Evolutionary conservation across 2,797 vertebrate species (phyloP).

Genomic region (Distichodus sexfasciatus): DNA sequence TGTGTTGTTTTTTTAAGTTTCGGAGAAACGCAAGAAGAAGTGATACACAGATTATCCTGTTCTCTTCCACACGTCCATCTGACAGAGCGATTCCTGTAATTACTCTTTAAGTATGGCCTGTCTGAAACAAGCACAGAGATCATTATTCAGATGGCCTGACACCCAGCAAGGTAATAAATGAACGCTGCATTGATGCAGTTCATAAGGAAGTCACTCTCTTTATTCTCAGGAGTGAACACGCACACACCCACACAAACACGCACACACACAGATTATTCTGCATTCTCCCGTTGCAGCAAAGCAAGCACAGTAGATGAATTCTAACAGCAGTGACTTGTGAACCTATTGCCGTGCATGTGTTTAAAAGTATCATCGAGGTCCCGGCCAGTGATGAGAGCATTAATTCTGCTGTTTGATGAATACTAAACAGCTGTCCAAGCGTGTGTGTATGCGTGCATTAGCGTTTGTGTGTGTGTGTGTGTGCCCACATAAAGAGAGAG

Average conservation of each 20-base stretch:
- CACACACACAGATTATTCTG: conserved; percentile 2
- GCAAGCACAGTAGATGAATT: conserved; percentile 60
- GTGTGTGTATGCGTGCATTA: conserved; percentile 37
- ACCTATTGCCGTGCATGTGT: conserved; percentile 58
- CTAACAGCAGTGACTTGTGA: conserved; percentile 66
- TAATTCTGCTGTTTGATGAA: conserved; percentile 67
- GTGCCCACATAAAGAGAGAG: conserved; percentile 13
- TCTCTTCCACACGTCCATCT: too few relatives aligned
- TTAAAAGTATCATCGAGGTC: conserved; percentile 68
- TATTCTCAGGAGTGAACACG: conserved; percentile 17
- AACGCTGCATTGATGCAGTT: conserved; percentile 32
- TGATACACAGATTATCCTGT: too few relatives aligned
- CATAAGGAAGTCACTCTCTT: conserved; percentile 17
- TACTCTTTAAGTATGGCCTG: conserved; percentile 26
- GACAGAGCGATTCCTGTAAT: background rate
- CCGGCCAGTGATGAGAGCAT: conserved; percentile 68
- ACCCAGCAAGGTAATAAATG: conserved; percentile 13
- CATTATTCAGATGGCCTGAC: conserved; percentile 10
- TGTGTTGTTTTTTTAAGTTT: too few relatives aligned
- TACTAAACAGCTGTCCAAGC: conserved; percentile 65
- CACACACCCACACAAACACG: background rate
- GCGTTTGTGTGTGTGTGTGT: conserved; percentile 38
- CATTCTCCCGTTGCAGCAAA: conserved; percentile 36
- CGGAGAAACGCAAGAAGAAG: too few relatives aligned
- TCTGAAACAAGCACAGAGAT: background rate